Base-by-base conservation (phyloP, 2,113 vertebrate genomes). In the Centropristis striata region DNA sequence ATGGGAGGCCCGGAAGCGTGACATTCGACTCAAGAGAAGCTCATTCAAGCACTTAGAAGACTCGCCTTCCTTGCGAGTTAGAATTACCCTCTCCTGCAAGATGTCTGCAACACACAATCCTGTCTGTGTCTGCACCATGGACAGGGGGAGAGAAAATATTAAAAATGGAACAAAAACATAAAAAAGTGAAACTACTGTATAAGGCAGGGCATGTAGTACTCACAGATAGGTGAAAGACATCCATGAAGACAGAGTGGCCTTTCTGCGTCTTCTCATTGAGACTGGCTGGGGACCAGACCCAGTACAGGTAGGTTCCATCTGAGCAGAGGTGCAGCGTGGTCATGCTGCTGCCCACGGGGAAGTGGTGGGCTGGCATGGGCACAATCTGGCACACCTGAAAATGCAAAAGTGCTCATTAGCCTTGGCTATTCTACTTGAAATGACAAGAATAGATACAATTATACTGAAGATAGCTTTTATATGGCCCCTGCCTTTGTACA, bases 1-100 rank as follows among this genome's bases (percentile, higher is more conserved):
- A 0, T 98, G 98, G 41, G 98, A 99, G 18, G 97, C 97, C 71
- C 98, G 94, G 75, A 99, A 99, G 78, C 98, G 96, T 1, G 98
- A 99, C 77, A 99, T 96, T 88, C 98, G 95, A 81, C 97, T 99
- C 91, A 99, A 94, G 79, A 99, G 97, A 95, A 99, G 97, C 92
- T 99, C 98, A 8, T 99, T 99, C 86, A 99, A 97, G 95, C 98
- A 99, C 92, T 99, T 99, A 28, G 98, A 98, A 73, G 98, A 99
- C 84, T 99, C 98, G 1, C 98, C 98, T 90, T 99, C 98, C 90
- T 99, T 99, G 74, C 97, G 96, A 89, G 96, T 96, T 53, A 99
- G 94, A 89, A 99, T 99, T 53, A 97, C 97, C 37, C 97, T 96
- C 67, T 99, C 98, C 91, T 98, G 97, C 44, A 99, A 94, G 36